Percentiles rank a stretch among this genome's conserved stretches.
phyloP scores from a whole-genome alignment of 2,113 vertebrate species.

The Sorex araneus region DNA sequence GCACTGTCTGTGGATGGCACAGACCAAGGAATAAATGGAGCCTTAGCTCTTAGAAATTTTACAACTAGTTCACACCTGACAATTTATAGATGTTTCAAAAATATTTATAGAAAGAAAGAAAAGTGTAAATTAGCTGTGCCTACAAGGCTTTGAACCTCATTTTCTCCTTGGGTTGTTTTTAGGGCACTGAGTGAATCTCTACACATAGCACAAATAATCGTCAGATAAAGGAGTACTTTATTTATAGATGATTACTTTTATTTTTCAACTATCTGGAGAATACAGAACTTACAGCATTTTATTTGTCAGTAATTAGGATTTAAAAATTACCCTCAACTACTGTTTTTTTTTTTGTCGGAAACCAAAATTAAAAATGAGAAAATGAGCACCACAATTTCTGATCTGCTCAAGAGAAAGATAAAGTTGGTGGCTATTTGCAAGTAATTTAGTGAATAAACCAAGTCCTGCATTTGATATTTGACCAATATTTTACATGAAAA shows the following conservation, averaged over 20 bases:
- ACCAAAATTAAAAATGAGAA: too few species aligned
- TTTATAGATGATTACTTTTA: not conserved
- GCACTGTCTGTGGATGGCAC: not conserved
- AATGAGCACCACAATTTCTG: not conserved
- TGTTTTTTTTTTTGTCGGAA: too few species aligned
- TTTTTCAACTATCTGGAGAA: not conserved
- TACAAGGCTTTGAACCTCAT: not conserved
- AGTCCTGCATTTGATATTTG: not conserved
- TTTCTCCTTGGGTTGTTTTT: not conserved
- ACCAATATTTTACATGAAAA: conserved; percentile 21
- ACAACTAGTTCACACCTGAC: not conserved
- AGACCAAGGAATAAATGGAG: not conserved
- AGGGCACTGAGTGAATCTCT: not conserved
- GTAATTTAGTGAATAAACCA: conserved; percentile 14
- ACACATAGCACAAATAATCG: not conserved
- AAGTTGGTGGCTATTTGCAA: conserved; percentile 15
- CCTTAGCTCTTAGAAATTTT: not conserved
- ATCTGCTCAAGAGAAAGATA: not conserved
- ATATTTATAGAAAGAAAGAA: not conserved
- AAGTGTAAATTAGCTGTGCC: not conserved
- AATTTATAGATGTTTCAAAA: not conserved
- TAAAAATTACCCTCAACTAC: not conserved
- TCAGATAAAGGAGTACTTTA: conserved; percentile 11
- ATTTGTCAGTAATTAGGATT: not conserved
- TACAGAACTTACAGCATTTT: conserved; percentile 44